These are phyloP conservation scores for Chiloscyllium punctatum DNA, from an alignment of 2,797 vertebrate genomes.

Conservation along the genomic window DNA sequence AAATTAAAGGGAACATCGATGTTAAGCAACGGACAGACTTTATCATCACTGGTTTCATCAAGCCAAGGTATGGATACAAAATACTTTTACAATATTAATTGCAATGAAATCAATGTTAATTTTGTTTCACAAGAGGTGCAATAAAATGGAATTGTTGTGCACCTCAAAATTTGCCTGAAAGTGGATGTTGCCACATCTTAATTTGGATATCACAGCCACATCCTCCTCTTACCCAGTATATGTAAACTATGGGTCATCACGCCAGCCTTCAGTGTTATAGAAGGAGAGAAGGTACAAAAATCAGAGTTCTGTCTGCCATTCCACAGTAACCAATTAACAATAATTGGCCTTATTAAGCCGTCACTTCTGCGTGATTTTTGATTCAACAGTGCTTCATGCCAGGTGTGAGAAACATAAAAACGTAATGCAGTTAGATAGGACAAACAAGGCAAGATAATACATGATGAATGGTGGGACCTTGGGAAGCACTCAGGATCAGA, in stretches of 20 bases:
- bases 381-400: no score
- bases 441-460: no score
- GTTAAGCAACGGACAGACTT: slow-evolving; percentile 68
- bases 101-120: neutral
- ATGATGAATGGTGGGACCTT: no score
- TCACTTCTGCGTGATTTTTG: no score
- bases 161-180: neutral
- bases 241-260: neutral
- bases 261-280: neutral
- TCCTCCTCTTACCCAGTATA: no score
- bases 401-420: no score
- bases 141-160: neutral
- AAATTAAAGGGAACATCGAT: slow-evolving; percentile 62
- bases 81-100: neutral
- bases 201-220: neutral
- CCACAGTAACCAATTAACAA: neutral
- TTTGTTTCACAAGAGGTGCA: neutral
- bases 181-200: neutral
- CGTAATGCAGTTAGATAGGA: no score
- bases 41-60: slow-evolving; percentile 69
- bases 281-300: neutral
- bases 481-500: no score
- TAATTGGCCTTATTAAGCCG: no score
- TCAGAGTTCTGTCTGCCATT: neutral
- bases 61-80: slow-evolving; percentile 63